A percentile compares a stretch with the other conserved stretches of the same genome.
Evolutionary conservation across 2,888 invertebrate species (phyloP).

Genomic region (Sinhomidia bicolor): DNA sequence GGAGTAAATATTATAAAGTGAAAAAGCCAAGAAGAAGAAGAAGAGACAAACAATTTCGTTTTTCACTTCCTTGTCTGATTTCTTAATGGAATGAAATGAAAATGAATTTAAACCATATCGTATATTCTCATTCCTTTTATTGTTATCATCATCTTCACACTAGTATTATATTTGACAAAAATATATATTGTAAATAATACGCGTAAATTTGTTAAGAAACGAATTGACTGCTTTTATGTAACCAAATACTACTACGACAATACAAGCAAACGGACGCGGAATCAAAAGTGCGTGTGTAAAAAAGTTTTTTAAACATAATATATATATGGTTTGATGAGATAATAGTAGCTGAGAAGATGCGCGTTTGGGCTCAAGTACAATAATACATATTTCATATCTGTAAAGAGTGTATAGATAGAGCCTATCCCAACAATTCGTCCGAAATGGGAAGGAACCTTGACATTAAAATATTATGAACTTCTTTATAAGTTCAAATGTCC

Average conservation of each 20-base stretch:
- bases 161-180: too few species aligned
- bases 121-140: too few species aligned
- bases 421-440: constrained; percentile 74
- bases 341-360: constrained; percentile 30
- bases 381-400: neutral
- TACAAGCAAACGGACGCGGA: neutral
- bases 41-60: neutral
- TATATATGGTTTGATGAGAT: constrained; percentile 65
- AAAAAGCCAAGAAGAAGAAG: constrained; percentile 30
- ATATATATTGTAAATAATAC: too few species aligned
- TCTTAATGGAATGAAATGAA: constrained; percentile 40
- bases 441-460: constrained; percentile 75
- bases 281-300: constrained; percentile 47
- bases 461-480: constrained; percentile 69
- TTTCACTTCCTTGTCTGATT: constrained; percentile 43
- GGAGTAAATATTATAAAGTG: constrained; percentile 6
- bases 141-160: constrained; percentile 34
- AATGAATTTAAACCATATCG: constrained; percentile 66
- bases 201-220: too few species aligned
- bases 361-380: constrained; percentile 53
- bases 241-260: constrained; percentile 39
- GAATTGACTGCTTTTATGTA: constrained; percentile 19
- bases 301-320: too few species aligned
- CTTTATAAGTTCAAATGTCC: constrained; percentile 67
- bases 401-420: too few species aligned